Conservation (phyloP, 2,797 vertebrate species). For the Erethizon dorsatum region DNA sequence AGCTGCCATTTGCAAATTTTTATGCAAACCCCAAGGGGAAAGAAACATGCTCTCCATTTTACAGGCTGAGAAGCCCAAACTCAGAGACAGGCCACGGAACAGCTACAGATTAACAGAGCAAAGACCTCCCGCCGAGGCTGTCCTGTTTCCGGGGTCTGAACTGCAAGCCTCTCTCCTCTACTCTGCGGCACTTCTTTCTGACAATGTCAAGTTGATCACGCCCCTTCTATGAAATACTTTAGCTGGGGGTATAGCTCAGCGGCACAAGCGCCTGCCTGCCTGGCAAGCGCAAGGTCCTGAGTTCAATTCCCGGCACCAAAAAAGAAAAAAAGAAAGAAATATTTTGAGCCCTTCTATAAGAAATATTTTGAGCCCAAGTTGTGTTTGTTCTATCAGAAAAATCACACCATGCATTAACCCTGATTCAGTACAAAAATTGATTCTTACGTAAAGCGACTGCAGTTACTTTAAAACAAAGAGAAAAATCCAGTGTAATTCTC, state of each 20-base stretch:
- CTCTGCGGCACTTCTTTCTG: neutral
- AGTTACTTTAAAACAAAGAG: constrained; percentile 57
- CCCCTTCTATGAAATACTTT: neutral
- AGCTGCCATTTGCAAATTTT: neutral
- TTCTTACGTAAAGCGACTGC: constrained; percentile 68
- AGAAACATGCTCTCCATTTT: neutral
- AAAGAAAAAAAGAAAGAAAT: no score
- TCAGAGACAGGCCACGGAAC: neutral
- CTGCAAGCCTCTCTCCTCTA: neutral
- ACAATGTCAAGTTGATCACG: neutral
- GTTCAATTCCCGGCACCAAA: no score
- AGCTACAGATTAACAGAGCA: neutral
- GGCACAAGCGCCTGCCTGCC: no score
- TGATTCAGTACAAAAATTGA: constrained; percentile 63
- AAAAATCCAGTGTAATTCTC: constrained; percentile 60
- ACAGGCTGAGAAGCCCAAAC: neutral
- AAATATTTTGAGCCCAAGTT: neutral
- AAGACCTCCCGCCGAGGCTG: neutral
- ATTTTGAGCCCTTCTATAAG: no score
- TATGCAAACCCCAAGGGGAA: neutral
- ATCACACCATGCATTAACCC: neutral
- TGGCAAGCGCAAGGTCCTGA: no score
- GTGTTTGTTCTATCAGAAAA: constrained; percentile 59
- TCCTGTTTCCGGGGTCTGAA: neutral
- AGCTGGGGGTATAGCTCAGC: no score